Percentiles rank a stretch among this genome's conserved stretches.
These are phyloP conservation scores for Diceros bicornis DNA, from an alignment of 2,797 vertebrate genomes.

Conservation along the genomic window DNA sequence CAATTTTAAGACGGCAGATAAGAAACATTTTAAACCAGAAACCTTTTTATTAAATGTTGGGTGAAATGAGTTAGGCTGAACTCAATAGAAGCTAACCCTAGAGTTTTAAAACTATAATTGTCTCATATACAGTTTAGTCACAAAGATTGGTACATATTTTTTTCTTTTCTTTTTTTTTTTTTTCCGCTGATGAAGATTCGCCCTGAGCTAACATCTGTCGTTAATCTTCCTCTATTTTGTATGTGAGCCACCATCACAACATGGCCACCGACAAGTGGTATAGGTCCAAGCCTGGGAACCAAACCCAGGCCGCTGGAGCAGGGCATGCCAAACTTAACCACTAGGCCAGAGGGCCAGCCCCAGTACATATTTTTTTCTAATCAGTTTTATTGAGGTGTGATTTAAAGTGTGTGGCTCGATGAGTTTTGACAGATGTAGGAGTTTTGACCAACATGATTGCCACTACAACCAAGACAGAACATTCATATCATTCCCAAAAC, in stretches of 20 bases:
- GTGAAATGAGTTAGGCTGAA: not conserved
- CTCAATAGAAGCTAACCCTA: not conserved
- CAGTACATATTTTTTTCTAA: not conserved
- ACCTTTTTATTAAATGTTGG: not conserved
- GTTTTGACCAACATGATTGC: not conserved
- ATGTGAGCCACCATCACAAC: too few relatives aligned
- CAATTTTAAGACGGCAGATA: slow-evolving; percentile 34
- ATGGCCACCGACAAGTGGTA: too few relatives aligned
- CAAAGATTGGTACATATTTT: not conserved
- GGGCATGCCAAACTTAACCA: too few relatives aligned
- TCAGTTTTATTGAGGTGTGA: slow-evolving; percentile 17
- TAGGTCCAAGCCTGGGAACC: too few relatives aligned
- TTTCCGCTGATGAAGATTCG: too few relatives aligned
- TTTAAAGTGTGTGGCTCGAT: not conserved
- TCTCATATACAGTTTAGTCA: not conserved
- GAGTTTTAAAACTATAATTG: slow-evolving; percentile 37
- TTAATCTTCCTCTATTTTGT: too few relatives aligned
- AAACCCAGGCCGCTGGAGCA: too few relatives aligned
- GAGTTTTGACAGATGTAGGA: not conserved
- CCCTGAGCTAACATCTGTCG: too few relatives aligned
- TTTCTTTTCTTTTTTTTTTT: too few relatives aligned
- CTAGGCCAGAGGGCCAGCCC: too few relatives aligned
- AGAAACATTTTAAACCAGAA: not conserved
- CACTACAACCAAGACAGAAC: not conserved
- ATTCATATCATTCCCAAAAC: not conserved